phyloP scores from a whole-genome alignment of 2,113 vertebrate species.

The Rhinolophus sinicus region DNA sequence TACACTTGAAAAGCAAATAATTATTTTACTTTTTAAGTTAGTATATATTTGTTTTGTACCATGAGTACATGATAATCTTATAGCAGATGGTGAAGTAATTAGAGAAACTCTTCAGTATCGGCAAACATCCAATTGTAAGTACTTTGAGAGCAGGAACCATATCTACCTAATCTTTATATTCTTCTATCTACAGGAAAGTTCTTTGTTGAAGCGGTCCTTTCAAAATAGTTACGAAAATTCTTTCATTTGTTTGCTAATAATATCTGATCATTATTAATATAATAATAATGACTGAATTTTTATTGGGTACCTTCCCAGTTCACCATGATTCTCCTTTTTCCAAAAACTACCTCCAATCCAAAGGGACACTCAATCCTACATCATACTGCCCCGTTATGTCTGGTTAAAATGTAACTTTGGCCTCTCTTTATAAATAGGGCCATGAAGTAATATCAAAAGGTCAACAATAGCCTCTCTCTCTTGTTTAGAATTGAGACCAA shows the following conservation, averaged over 20 bases:
- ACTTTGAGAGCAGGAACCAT: not conserved
- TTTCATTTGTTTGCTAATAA: not conserved
- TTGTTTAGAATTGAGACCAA: constrained; percentile 10
- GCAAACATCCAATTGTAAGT: not conserved
- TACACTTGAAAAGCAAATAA: not conserved
- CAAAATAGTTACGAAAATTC: not conserved
- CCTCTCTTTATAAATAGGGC: not conserved
- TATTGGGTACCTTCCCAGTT: not conserved
- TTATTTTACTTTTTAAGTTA: not conserved
- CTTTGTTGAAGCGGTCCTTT: not conserved
- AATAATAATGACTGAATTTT: not conserved
- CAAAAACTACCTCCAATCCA: not conserved
- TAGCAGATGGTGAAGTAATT: not conserved
- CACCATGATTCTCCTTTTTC: not conserved
- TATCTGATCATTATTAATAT: not conserved
- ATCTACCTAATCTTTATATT: not conserved
- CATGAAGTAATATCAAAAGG: not conserved
- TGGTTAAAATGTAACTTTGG: not conserved
- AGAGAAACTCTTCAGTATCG: not conserved
- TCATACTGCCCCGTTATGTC: not conserved
- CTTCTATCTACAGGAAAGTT: not conserved
- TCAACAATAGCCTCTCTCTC: not conserved
- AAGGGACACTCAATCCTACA: not conserved
- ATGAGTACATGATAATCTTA: not conserved
- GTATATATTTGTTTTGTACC: not conserved